These are phyloP conservation scores for Sinotaia quadrata DNA, from an alignment of 2,888 invertebrate genomes.

Conservation along the genomic window DNA sequence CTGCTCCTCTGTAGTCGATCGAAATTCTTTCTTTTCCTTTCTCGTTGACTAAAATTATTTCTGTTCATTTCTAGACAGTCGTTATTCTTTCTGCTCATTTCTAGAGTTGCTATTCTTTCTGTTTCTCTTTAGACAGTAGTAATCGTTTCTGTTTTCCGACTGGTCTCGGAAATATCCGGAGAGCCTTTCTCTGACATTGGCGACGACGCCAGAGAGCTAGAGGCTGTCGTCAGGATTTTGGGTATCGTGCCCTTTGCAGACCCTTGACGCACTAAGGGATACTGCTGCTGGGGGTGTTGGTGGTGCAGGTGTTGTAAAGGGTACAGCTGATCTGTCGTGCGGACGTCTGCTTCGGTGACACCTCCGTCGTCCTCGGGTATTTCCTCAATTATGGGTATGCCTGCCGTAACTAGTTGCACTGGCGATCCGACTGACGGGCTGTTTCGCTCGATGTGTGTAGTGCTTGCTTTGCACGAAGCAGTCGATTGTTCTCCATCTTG, in stretches of 20 bases:
- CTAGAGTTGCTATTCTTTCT: too few relatives aligned
- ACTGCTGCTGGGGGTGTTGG: background rate
- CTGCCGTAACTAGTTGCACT: background rate
- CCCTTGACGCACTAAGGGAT: background rate
- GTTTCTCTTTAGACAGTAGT: constrained; percentile 25
- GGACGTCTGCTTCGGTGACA: background rate
- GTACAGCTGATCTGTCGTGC: too few relatives aligned
- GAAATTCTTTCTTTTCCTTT: too few relatives aligned
- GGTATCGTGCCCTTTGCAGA: constrained; percentile 14
- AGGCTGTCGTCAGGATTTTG: constrained; percentile 24
- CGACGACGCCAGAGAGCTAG: constrained; percentile 31
- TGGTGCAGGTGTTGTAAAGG: too few relatives aligned
- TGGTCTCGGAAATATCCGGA: constrained; percentile 20
- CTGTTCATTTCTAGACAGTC: too few relatives aligned
- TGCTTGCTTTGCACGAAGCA: background rate
- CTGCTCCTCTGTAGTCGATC: too few relatives aligned
- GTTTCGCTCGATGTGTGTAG: background rate
- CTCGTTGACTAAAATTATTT: too few relatives aligned
- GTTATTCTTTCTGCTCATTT: too few relatives aligned
- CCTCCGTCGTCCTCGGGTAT: constrained; percentile 18
- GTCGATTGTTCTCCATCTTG: background rate
- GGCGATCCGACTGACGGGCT: constrained; percentile 1
- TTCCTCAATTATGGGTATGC: constrained; percentile 27
- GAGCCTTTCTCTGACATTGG: constrained; percentile 30
- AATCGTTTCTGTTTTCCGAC: constrained; percentile 21